A percentile compares a stretch with the other conserved stretches of the same genome.
These are phyloP conservation scores for Vesta saturnalis DNA, from an alignment of 2,888 invertebrate genomes.

Conservation along the genomic window DNA sequence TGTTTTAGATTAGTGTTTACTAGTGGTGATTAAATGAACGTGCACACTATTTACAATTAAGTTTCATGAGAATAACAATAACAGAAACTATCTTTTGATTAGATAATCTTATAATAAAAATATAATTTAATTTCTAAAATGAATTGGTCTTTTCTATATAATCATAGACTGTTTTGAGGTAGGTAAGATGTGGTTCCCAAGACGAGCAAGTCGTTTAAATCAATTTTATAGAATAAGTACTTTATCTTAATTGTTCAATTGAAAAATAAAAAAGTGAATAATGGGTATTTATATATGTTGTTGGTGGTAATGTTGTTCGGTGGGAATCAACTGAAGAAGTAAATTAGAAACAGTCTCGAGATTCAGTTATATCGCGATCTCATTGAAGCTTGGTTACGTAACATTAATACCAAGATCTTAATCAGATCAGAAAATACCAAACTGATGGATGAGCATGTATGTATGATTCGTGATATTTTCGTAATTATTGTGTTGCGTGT, in stretches of 20 bases:
- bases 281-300: slow-evolving; percentile 7
- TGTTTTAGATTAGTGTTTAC: neutral
- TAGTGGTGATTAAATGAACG: neutral
- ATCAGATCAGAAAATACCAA: slow-evolving; percentile 10
- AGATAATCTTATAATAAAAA: neutral
- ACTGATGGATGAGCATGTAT: neutral
- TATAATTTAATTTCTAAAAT: neutral
- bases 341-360: slow-evolving; percentile 40
- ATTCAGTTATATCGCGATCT: slow-evolving; percentile 41
- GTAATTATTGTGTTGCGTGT: slow-evolving; percentile 27
- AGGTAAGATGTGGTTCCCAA: neutral
- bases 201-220: neutral
- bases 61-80: neutral
- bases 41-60: neutral
- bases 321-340: slow-evolving; percentile 37
- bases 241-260: slow-evolving; percentile 12
- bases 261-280: slow-evolving; percentile 4
- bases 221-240: neutral
- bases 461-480: slow-evolving; percentile 13
- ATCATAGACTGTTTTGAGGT: neutral
- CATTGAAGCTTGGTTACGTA: slow-evolving; percentile 36
- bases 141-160: too few species aligned
- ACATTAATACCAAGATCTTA: slow-evolving; percentile 12
- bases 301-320: slow-evolving; percentile 28
- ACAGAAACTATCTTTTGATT: neutral